Conservation (phyloP, 1,140 invertebrate genomes). For the Meloidogyne floridensis region DNA sequence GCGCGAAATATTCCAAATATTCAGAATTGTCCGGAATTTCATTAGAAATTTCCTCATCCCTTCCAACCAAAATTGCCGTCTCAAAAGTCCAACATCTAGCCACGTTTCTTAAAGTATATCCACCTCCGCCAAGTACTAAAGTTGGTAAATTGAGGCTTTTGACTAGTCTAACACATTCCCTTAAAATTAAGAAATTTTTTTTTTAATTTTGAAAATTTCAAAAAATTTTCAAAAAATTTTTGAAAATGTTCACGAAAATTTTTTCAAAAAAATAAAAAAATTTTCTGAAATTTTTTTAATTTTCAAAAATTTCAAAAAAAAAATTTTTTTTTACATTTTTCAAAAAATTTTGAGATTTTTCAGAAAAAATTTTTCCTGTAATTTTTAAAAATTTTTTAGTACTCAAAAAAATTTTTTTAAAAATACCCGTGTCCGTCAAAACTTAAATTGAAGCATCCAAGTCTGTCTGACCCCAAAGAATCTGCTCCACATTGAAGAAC, state of each 20-base stretch:
- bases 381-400: too few relatives aligned
- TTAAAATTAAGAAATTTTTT: conserved; percentile 52
- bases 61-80: conserved; percentile 85
- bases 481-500: conserved; percentile 97
- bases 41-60: conserved; percentile 79
- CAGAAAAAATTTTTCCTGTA: too few relatives aligned
- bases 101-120: conserved; percentile 95
- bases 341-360: too few relatives aligned
- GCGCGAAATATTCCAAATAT: conserved; percentile 91
- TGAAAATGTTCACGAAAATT: too few relatives aligned
- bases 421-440: conserved; percentile 82
- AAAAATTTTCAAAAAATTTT: too few relatives aligned
- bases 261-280: conserved; percentile 39
- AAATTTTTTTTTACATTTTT: background rate
- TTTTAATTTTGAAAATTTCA: background rate
- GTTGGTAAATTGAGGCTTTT: conserved; percentile 89
- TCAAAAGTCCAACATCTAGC: conserved; percentile 99
- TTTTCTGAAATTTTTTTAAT: background rate
- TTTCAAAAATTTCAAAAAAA: too few relatives aligned
- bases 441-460: conserved; percentile 84
- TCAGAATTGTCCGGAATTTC: conserved; percentile 85
- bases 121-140: conserved; percentile 85
- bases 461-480: conserved; percentile 88
- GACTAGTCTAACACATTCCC: conserved; percentile 93
- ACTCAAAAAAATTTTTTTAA: conserved; percentile 7